Conservation (phyloP, 2,888 invertebrate species). For the Hydroisotoma schaefferi region DNA sequence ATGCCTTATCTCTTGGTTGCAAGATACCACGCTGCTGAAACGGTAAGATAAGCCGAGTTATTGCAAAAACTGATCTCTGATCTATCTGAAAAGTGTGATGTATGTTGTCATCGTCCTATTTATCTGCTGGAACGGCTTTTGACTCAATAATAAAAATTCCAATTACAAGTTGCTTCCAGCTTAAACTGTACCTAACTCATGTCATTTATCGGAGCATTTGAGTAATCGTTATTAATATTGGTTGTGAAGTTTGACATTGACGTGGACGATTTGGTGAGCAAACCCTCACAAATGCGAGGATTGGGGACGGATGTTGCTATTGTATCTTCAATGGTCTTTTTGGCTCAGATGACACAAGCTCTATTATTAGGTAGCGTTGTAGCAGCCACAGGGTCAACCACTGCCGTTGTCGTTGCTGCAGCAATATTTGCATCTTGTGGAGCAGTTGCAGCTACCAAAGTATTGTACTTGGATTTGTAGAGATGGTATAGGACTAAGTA, state of each 20-base stretch:
- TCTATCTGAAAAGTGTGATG: too few relatives aligned
- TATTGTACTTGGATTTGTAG: slow-evolving; percentile 81
- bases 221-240: too few relatives aligned
- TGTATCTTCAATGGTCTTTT: slow-evolving; percentile 91
- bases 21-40: slow-evolving; percentile 86
- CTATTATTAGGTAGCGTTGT: slow-evolving; percentile 82
- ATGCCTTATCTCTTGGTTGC: slow-evolving; percentile 94
- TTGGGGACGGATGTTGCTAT: slow-evolving; percentile 93
- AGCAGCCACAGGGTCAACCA: slow-evolving; percentile 73
- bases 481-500: too few relatives aligned
- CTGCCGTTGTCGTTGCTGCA: slow-evolving; percentile 81
- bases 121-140: not conserved
- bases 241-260: slow-evolving; percentile 65
- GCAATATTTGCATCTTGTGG: slow-evolving; percentile 80
- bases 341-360: slow-evolving; percentile 88
- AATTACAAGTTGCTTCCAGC: too few relatives aligned
- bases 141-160: too few relatives aligned
- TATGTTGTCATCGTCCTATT: not conserved
- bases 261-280: slow-evolving; percentile 57
- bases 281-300: slow-evolving; percentile 69
- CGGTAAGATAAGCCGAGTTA: slow-evolving; percentile 60
- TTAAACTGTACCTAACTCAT: too few relatives aligned
- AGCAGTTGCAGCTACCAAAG: slow-evolving; percentile 77
- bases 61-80: not conserved
- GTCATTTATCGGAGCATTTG: too few relatives aligned